Evolutionary conservation across 2,113 vertebrate species (phyloP), one percentile per base, ranked within the genome.

Genomic region (Platichthys flesus): DNA sequence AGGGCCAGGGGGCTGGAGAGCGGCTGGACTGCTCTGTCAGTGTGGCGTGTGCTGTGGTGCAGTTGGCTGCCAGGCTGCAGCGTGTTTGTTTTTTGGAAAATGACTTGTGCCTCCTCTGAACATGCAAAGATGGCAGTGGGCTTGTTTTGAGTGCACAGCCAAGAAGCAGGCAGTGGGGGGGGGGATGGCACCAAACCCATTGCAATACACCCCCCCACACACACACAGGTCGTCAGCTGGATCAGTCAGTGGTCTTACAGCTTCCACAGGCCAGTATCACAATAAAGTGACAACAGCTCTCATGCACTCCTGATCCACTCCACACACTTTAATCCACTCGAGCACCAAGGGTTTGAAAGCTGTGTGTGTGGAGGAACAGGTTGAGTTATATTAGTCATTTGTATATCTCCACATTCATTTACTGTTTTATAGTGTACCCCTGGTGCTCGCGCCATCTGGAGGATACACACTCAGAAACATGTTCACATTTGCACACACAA

Each of bases 381-480:
- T 73, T 84, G 81, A 74, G 76, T 81, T 80, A 82, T 76, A 81
- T 79, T 75, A 71, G 61, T 40, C 56, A 79, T 81, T 79, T 86
- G 82, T 84, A 79, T 72, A 61, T 56, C 79, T 79, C 78, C 72
- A 31, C 52, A 79, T 63, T 60, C 57, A 57, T 75, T 77, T 56
- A 59, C 42, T 61, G 64, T 78, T 88, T 90, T 84, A 78, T 55
- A 79, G 88, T 54, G 28, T 67, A 73, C 57, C 79, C 76, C 75
- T 64, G 70, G 65, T 90, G 83, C 74, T 83, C 62, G n/a, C 52
- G 61, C 88, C 90, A 90, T 92, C 89, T 93, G 90, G 74, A 85
- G 76, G 37, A 54, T 58, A 74, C 49, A 62, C 31, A 47, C 74
- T 26, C 72, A 63, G 69, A 85, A 76, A 79, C 72, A 56, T 28